A percentile compares a stretch with the other conserved stretches of the same genome.
Evolutionary conservation across 1,140 invertebrate species (phyloP).

Genomic region (Anoplolepis gracilipes): DNA sequence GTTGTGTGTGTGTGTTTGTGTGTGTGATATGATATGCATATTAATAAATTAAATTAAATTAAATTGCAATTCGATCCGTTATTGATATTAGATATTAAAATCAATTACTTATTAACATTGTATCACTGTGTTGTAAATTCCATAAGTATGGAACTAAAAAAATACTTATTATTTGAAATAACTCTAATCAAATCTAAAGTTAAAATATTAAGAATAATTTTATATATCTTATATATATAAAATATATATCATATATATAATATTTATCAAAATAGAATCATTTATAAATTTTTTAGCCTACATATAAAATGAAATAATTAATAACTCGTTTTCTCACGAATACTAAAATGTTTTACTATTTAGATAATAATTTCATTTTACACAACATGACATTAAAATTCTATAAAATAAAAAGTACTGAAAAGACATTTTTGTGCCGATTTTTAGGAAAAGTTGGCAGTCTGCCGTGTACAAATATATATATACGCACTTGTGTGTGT

Average conservation of each 20-base stretch:
- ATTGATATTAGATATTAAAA: constrained; percentile 36
- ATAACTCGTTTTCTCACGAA: not conserved
- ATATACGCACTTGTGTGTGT: too few species aligned
- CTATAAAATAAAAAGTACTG: not conserved
- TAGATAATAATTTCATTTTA: not conserved
- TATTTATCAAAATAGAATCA: not conserved
- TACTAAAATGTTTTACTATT: not conserved
- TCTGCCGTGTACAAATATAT: too few species aligned
- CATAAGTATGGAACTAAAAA: constrained; percentile 9
- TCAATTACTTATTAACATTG: constrained; percentile 39
- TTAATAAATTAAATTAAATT: constrained; percentile 48
- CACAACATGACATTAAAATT: not conserved
- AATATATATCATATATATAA: not conserved
- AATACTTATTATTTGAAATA: not conserved
- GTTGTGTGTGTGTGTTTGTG: too few species aligned
- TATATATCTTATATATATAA: not conserved
- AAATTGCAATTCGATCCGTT: constrained; percentile 39
- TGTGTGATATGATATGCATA: constrained; percentile 20
- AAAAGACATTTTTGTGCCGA: not conserved
- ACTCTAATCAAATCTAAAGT: not conserved
- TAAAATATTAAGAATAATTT: not conserved
- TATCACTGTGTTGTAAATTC: not conserved
- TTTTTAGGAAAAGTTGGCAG: constrained; percentile 6
- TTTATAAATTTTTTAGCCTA: not conserved
- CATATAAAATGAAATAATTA: not conserved